Conservation (phyloP, 2,888 invertebrate genomes). For the Acholoe squamosa region DNA sequence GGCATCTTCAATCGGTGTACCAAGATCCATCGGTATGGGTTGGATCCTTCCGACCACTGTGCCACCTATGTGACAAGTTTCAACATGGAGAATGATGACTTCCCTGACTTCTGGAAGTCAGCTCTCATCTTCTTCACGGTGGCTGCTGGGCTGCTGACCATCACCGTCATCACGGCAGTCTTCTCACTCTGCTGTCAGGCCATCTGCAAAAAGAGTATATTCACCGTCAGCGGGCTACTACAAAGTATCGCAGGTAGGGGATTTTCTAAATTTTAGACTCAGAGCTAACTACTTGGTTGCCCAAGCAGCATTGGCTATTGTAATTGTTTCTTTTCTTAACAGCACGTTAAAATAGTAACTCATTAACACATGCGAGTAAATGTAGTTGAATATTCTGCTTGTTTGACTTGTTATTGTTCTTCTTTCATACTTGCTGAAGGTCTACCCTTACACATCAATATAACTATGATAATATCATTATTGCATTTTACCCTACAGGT, state of each 20-base stretch:
- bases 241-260: constrained; percentile 91
- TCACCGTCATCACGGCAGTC: constrained; percentile 89
- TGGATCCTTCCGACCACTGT: constrained; percentile 78
- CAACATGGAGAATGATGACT: constrained; percentile 85
- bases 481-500: constrained; percentile 85
- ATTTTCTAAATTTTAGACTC: too few species aligned
- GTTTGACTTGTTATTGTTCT: too few species aligned
- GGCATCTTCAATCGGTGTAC: constrained; percentile 92
- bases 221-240: constrained; percentile 92
- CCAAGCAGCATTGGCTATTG: too few species aligned
- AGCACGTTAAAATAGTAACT: too few species aligned
- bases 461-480: too few species aligned
- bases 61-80: constrained; percentile 80
- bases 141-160: constrained; percentile 88
- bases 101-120: constrained; percentile 92
- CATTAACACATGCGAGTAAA: too few species aligned
- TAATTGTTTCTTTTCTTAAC: too few species aligned
- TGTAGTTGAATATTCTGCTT: too few species aligned
- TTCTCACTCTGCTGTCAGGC: constrained; percentile 91
- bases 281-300: too few species aligned
- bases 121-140: constrained; percentile 88
- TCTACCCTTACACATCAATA: too few species aligned
- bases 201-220: constrained; percentile 92
- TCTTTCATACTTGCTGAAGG: too few species aligned
- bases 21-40: constrained; percentile 83